Evolutionary conservation across 2,888 invertebrate species (phyloP).

Genomic region (Sussaba pulchella): DNA sequence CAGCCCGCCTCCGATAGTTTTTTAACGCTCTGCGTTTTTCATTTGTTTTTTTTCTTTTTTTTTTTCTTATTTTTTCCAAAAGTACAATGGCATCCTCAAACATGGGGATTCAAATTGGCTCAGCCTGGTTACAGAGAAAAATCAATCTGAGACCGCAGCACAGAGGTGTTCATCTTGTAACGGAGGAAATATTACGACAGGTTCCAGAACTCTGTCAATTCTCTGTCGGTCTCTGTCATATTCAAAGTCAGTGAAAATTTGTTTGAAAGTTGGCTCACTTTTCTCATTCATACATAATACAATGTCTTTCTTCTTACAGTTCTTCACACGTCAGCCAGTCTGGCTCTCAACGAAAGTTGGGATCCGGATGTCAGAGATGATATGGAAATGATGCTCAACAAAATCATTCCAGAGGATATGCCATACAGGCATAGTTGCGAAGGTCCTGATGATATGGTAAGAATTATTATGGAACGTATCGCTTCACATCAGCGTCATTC

Average conservation of each 20-base stretch:
- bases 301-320: slow-evolving; percentile 88
- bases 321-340: slow-evolving; percentile 98
- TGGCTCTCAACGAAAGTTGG: slow-evolving; percentile 99
- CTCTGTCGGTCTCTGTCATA: slow-evolving; percentile 97
- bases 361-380: slow-evolving; percentile 98
- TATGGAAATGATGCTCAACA: slow-evolving; percentile 99
- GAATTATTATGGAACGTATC: slow-evolving; percentile 72
- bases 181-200: slow-evolving; percentile 97
- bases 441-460: slow-evolving; percentile 99
- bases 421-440: slow-evolving; percentile 98
- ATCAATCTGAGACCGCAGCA: slow-evolving; percentile 98
- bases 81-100: slow-evolving; percentile 94
- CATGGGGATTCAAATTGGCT: slow-evolving; percentile 95
- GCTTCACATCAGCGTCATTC: too few species aligned
- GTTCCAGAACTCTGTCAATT: slow-evolving; percentile 97
- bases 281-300: too few species aligned
- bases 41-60: too few species aligned
- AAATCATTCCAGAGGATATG: slow-evolving; percentile 98
- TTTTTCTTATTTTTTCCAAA: too few species aligned
- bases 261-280: too few species aligned
- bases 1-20: too few species aligned
- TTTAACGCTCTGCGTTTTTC: too few species aligned
- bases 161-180: slow-evolving; percentile 98
- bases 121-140: slow-evolving; percentile 99
- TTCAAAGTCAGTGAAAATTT: slow-evolving; percentile 94